These are phyloP conservation scores for Geophilus truncorum DNA, from an alignment of 2,888 invertebrate species.

Conservation along the genomic window DNA sequence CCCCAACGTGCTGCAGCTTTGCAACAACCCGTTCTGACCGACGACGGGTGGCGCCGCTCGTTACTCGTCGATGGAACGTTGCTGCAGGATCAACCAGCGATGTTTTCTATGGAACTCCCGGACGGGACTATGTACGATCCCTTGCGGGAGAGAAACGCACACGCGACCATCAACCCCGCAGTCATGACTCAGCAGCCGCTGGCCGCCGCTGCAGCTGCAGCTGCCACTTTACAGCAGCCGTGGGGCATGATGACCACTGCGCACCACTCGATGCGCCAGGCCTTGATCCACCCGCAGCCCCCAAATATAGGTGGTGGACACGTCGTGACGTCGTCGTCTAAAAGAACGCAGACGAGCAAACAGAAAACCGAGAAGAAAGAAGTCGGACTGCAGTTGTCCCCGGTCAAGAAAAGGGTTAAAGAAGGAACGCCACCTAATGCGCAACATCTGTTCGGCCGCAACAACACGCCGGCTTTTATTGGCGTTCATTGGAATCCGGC, in stretches of 20 bases:
- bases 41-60: constrained; percentile 64
- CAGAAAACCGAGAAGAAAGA: too few relatives aligned
- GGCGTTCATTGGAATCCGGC: constrained; percentile 29
- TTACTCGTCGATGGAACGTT: constrained; percentile 71
- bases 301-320: too few relatives aligned
- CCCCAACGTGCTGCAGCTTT: constrained; percentile 45
- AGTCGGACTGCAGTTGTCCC: constrained; percentile 81
- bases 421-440: constrained; percentile 75
- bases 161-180: constrained; percentile 39
- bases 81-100: constrained; percentile 56
- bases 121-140: constrained; percentile 40
- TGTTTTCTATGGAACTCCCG: constrained; percentile 47
- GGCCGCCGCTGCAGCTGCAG: too few relatives aligned
- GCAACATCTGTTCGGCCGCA: constrained; percentile 38
- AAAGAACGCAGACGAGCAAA: constrained; percentile 37
- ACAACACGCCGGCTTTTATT: constrained; percentile 37
- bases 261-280: constrained; percentile 43
- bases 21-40: constrained; percentile 44
- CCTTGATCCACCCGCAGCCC: constrained; percentile 42
- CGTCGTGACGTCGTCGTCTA: constrained; percentile 38
- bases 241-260: constrained; percentile 37
- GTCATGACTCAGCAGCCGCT: too few relatives aligned
- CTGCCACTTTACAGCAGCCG: constrained; percentile 38
- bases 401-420: constrained; percentile 94
- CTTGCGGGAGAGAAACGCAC: constrained; percentile 38